Conservation (phyloP, 2,113 vertebrate species). For the Oreochromis tanganicae region DNA sequence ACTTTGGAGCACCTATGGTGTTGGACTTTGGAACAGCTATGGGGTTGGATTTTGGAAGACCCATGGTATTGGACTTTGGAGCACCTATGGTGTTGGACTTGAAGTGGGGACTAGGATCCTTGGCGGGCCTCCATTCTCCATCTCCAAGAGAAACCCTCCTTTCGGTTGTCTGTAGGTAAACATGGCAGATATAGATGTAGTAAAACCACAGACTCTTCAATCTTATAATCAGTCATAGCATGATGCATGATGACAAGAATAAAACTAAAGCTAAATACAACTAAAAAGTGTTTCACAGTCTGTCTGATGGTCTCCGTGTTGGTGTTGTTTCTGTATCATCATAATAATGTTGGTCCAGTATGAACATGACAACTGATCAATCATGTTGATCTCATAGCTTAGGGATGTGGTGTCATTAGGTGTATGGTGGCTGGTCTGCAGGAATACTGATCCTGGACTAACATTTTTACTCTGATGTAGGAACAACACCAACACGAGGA, state of each 20-base stretch:
- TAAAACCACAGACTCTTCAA: background rate
- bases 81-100: conserved; percentile 39
- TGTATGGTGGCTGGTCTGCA: background rate
- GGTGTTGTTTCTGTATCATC: background rate
- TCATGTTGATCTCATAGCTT: background rate
- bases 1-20: conserved; percentile 61
- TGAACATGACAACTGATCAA: background rate
- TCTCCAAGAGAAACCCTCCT: background rate
- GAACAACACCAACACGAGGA: background rate
- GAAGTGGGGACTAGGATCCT: conserved; percentile 30
- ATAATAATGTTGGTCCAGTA: background rate
- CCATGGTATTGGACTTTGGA: conserved; percentile 42
- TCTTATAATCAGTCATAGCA: background rate
- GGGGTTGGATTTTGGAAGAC: conserved; percentile 41
- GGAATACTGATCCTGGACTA: background rate
- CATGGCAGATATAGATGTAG: background rate
- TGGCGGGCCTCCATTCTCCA: background rate
- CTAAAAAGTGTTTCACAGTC: background rate
- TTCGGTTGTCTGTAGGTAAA: conserved; percentile 5
- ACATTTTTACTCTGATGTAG: background rate
- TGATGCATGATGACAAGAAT: background rate
- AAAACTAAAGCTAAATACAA: background rate
- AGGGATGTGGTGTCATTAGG: background rate
- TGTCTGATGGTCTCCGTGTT: background rate
- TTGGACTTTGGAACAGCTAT: conserved; percentile 35